Base-by-base conservation (phyloP, 1,140 invertebrate species). In the Colletes gigas region DNA sequence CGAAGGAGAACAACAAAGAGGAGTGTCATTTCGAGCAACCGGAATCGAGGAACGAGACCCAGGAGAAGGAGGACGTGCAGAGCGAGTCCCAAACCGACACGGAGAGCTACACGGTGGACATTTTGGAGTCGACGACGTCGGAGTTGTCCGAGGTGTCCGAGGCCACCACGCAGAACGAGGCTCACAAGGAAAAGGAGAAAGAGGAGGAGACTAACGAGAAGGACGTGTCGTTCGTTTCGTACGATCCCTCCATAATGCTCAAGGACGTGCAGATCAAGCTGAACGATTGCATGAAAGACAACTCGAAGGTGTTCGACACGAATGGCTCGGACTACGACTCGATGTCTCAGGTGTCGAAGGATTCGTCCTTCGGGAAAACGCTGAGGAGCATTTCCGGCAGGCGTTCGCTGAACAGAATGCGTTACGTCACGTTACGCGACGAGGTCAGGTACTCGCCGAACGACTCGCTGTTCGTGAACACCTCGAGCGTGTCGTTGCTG, bases 221-320 rank as follows among this genome's bases (percentile, higher is more conserved):
- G 50, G 88, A 92, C 15, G 52, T 59, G 0, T 85, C 88, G 7
- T 88, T 83, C 44, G 52, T 92, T 44, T 89, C 88, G 19, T 91
- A 91, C 62, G 87, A 92, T 60, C 81, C 90, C 4, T 76, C 83
- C 21, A 91, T 90, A 83, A 90, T 86, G 86, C 63, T 92, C 21
- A 92, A 91, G 78, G 90, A 91, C 67, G 88, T 91, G 8, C 84
- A 92, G 67, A 90, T 92, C 21, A 91, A 89, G 71, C 71, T 92
- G 17, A 91, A 91, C 59, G 91, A 92, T 81, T 92, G 90, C 55
- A 73, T 92, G 19, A 91, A 90, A 47, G 91, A 92, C 8, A 89
- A 90, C 68, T 87, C 83, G 0, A 90, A 92, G 57, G 60, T 87
- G 15, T 77, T 80, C 69, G 88, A 89, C 0, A 69, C 21, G 66